Conservation (phyloP, 2,888 invertebrate genomes). For the Opisthograptis luteolata region DNA sequence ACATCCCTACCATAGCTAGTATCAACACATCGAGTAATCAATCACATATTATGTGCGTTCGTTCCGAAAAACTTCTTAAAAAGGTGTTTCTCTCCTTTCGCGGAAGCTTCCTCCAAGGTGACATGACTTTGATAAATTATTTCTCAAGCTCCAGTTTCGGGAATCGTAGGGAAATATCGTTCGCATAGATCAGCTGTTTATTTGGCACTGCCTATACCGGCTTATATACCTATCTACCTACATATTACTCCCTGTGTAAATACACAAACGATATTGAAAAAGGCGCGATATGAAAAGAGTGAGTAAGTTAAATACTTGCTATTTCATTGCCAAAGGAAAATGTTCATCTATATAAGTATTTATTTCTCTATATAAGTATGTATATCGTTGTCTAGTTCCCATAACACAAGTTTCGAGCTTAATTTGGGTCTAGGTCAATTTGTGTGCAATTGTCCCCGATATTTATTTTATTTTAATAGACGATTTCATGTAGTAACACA, state of each 20-base stretch:
- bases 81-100: slow-evolving; percentile 34
- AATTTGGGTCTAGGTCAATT: too few relatives aligned
- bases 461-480: too few relatives aligned
- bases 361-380: too few relatives aligned
- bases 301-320: too few relatives aligned
- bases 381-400: too few relatives aligned
- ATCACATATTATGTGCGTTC: slow-evolving; percentile 31
- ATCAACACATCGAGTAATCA: slow-evolving; percentile 29
- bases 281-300: too few relatives aligned
- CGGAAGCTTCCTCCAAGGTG: slow-evolving; percentile 23
- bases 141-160: slow-evolving; percentile 14
- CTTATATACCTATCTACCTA: neutral
- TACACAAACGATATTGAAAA: too few relatives aligned
- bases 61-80: slow-evolving; percentile 33
- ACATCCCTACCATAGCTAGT: slow-evolving; percentile 8
- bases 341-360: too few relatives aligned
- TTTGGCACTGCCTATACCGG: neutral
- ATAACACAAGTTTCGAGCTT: too few relatives aligned
- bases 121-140: slow-evolving; percentile 41
- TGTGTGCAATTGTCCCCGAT: too few relatives aligned
- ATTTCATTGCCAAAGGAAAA: too few relatives aligned
- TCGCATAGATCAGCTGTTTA: slow-evolving; percentile 14
- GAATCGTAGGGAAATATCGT: slow-evolving; percentile 20
- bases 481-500: too few relatives aligned
- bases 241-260: neutral